A percentile compares a stretch with the other conserved stretches of the same genome.
phyloP scores from a whole-genome alignment of 2,888 invertebrate species.

The Tyria jacobaeae region DNA sequence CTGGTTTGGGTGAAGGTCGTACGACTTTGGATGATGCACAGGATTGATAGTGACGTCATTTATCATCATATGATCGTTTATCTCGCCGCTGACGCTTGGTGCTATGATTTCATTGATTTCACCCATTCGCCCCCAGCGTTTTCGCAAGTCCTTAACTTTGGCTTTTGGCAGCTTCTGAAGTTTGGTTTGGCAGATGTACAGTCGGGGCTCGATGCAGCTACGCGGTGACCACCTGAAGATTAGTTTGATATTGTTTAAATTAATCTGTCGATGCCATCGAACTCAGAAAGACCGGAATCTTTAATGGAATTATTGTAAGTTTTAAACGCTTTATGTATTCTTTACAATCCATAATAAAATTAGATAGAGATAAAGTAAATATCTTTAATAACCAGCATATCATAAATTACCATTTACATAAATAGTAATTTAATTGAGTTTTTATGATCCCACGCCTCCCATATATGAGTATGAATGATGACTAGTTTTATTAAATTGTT shows the following conservation, averaged over 20 bases:
- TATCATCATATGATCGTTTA: constrained; percentile 65
- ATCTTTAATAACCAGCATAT: too few relatives aligned
- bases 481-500: not conserved
- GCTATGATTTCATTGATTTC: constrained; percentile 85
- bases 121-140: constrained; percentile 83
- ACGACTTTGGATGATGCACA: constrained; percentile 70
- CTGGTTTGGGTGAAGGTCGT: constrained; percentile 66
- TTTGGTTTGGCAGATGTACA: constrained; percentile 90
- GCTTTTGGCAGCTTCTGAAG: constrained; percentile 81
- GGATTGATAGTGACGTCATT: constrained; percentile 75
- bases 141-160: constrained; percentile 77
- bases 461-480: not conserved
- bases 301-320: too few relatives aligned
- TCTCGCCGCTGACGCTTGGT: constrained; percentile 73
- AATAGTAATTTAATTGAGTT: not conserved
- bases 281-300: not conserved
- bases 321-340: too few relatives aligned
- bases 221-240: constrained; percentile 88
- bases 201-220: constrained; percentile 88
- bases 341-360: too few relatives aligned
- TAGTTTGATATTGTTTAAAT: constrained; percentile 21
- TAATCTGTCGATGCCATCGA: not conserved
- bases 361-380: not conserved
- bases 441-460: not conserved
- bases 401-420: not conserved